These are phyloP conservation scores for Volucella inflata DNA, from an alignment of 2,888 invertebrate species.

Conservation along the genomic window DNA sequence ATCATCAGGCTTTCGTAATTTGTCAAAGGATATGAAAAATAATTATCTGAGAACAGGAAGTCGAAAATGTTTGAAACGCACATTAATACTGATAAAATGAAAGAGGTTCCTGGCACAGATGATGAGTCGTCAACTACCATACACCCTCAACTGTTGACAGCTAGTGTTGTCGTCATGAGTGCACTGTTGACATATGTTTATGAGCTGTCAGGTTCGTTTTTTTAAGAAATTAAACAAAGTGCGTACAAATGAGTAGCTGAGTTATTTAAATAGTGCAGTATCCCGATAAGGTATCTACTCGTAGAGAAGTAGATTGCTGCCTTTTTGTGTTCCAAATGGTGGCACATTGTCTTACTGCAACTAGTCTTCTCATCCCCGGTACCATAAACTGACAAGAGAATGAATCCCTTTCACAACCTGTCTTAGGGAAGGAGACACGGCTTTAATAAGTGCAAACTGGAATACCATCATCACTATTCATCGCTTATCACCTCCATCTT, in stretches of 20 bases:
- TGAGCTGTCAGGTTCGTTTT: too few relatives aligned
- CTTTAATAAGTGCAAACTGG: constrained; percentile 1
- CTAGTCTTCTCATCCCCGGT: neutral
- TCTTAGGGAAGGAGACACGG: neutral
- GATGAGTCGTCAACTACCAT: neutral
- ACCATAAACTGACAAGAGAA: constrained; percentile 8
- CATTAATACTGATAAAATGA: constrained; percentile 58
- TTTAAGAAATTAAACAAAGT: too few relatives aligned
- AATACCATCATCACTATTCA: constrained; percentile 16
- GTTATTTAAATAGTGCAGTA: too few relatives aligned
- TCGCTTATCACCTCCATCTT: constrained; percentile 51
- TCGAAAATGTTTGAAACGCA: constrained; percentile 43
- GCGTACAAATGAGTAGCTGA: too few relatives aligned
- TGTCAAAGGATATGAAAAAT: constrained; percentile 58
- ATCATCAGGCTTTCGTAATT: constrained; percentile 65
- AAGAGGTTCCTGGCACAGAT: constrained; percentile 38
- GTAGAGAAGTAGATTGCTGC: too few relatives aligned
- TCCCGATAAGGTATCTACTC: too few relatives aligned
- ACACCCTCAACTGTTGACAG: constrained; percentile 49
- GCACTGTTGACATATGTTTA: too few relatives aligned
- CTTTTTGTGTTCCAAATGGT: neutral
- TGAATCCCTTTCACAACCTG: neutral
- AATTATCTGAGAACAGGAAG: constrained; percentile 55
- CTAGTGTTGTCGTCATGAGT: neutral
- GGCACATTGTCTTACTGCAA: neutral